Conservation (phyloP, 2,113 vertebrate genomes). For the pig (Sus scrofa) region T2T-Sscrofa CM000814.6:125608001-125608500, state of each 20-base stretch:
- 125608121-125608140: not conserved
- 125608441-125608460: not conserved
- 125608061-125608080: too few relatives aligned
- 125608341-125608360: not conserved
- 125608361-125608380: not conserved
- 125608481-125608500: not conserved
- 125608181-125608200: not conserved
- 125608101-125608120: not conserved
- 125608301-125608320: not conserved
- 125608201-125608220: slow-evolving; percentile 7
- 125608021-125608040: not conserved
- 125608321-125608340: not conserved
- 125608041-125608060: too few relatives aligned
- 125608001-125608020: not conserved
- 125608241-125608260: not conserved
- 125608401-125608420: not conserved
- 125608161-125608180: not conserved
- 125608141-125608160: not conserved
- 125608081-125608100: too few relatives aligned
- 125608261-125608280: not conserved
- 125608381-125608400: not conserved
- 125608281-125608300: not conserved
- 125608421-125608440: not conserved
- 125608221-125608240: not conserved
- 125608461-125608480: too few relatives aligned